phyloP scores from a whole-genome alignment of 1,140 invertebrate genomes.

The Aphaenogaster ashmeadi region DNA sequence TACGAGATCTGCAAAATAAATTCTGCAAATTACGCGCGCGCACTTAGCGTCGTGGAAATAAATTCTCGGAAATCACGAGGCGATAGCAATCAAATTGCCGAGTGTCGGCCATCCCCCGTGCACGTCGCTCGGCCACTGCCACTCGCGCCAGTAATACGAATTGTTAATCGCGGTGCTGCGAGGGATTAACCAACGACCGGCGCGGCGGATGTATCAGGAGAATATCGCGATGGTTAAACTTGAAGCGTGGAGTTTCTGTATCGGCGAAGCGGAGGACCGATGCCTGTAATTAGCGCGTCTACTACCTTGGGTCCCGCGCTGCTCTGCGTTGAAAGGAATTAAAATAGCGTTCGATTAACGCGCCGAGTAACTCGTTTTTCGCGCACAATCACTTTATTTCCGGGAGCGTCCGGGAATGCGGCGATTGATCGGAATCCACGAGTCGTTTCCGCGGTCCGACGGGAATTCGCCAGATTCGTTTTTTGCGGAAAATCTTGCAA shows the following conservation, averaged over 20 bases:
- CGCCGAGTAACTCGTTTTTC: conserved; percentile 48
- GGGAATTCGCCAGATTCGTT: conserved; percentile 40
- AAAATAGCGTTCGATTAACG: conserved; percentile 55
- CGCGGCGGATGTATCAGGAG: conserved; percentile 10
- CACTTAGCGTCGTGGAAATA: conserved; percentile 44
- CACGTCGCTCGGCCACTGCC: background rate
- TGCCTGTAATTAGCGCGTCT: conserved; percentile 44
- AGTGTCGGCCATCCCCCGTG: conserved; percentile 15
- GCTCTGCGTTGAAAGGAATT: conserved; percentile 9
- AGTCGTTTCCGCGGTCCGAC: conserved; percentile 37
- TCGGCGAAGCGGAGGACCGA: conserved; percentile 21
- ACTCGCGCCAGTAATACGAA: conserved; percentile 26
- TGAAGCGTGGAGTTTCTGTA: background rate
- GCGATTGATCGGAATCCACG: conserved; percentile 58
- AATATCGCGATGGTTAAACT: conserved; percentile 15
- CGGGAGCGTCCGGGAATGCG: conserved; percentile 36
- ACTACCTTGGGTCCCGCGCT: background rate
- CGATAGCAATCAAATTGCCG: conserved; percentile 56
- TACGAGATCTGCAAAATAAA: conserved; percentile 49
- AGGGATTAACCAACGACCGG: background rate
- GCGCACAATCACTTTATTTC: conserved; percentile 61
- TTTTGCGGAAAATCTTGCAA: conserved; percentile 29
- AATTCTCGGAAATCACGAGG: conserved; percentile 48
- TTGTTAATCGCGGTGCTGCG: conserved; percentile 41
- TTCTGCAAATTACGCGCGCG: conserved; percentile 48